Evolutionary conservation across 2,888 invertebrate genomes (phyloP).

Genomic region (Euzophera pinguis): DNA sequence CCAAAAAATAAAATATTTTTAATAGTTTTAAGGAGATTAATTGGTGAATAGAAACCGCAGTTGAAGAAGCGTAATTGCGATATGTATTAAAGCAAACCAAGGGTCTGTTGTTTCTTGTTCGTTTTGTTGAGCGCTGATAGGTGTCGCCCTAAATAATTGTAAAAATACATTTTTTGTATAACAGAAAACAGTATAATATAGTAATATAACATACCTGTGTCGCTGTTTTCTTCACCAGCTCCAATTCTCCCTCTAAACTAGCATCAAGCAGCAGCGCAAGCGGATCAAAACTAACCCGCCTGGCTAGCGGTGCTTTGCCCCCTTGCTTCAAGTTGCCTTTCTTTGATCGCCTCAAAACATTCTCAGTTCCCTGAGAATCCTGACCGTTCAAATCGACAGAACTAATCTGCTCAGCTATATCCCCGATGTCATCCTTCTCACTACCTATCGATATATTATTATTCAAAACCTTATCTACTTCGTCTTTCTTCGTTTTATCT

Average conservation of each 20-base stretch:
- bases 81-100: background rate
- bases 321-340: conserved; percentile 90
- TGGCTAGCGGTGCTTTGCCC: conserved; percentile 85
- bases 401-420: conserved; percentile 73
- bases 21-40: too few relatives aligned
- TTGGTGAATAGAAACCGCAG: too few relatives aligned
- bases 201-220: conserved; percentile 84
- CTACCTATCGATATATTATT: conserved; percentile 48
- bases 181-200: too few relatives aligned
- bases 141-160: too few relatives aligned
- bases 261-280: conserved; percentile 97
- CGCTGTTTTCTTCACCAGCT: conserved; percentile 97
- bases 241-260: conserved; percentile 98
- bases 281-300: conserved; percentile 98
- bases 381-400: conserved; percentile 74
- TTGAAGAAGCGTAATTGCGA: too few relatives aligned
- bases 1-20: too few relatives aligned
- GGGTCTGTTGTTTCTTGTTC: too few relatives aligned
- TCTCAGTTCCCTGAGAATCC: conserved; percentile 77
- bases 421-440: conserved; percentile 61
- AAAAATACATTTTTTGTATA: too few relatives aligned
- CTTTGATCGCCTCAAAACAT: conserved; percentile 83
- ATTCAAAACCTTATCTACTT: conserved; percentile 62
- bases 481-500: conserved; percentile 61
- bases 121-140: too few relatives aligned